Evolutionary conservation across 2,113 vertebrate genomes (phyloP).

Genomic region (Polypterus bichir): DNA sequence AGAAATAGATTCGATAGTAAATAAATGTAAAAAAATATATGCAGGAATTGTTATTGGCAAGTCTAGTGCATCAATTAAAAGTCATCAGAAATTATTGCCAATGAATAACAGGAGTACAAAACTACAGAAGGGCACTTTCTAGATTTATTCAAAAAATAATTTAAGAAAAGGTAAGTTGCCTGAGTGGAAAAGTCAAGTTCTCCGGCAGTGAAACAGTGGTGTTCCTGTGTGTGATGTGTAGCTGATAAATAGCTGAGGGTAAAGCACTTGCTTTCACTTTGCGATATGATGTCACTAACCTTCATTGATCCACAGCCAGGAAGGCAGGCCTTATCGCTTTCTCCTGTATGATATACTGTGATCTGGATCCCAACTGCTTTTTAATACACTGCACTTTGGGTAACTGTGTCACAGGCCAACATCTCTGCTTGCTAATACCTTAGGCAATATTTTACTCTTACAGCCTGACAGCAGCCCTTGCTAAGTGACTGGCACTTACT

Average conservation of each 20-base stretch:
- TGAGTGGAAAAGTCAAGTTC: neutral
- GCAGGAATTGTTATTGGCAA: too few species aligned
- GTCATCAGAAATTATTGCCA: neutral
- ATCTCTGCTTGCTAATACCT: conserved; percentile 37
- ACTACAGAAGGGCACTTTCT: conserved; percentile 11
- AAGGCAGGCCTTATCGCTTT: conserved; percentile 83
- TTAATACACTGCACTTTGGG: conserved; percentile 84
- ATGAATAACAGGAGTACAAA: conserved; percentile 15
- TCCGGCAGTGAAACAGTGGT: conserved; percentile 2
- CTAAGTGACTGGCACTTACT: neutral
- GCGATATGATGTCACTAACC: conserved; percentile 98
- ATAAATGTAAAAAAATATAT: too few species aligned
- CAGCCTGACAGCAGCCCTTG: conserved; percentile 23
- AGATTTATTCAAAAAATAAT: neutral
- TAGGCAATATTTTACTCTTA: conserved; percentile 45
- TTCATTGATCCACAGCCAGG: conserved; percentile 88
- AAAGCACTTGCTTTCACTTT: conserved; percentile 85
- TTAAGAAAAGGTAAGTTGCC: neutral
- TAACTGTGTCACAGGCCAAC: conserved; percentile 51
- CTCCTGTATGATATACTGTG: conserved; percentile 79
- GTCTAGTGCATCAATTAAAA: too few species aligned
- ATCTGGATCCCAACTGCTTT: conserved; percentile 76
- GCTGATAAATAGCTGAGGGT: conserved; percentile 84
- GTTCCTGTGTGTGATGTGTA: conserved; percentile 28
- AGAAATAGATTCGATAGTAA: too few species aligned